These are phyloP conservation scores for Haemorhous mexicanus DNA, from an alignment of 2,113 vertebrate genomes.

Conservation along the genomic window DNA sequence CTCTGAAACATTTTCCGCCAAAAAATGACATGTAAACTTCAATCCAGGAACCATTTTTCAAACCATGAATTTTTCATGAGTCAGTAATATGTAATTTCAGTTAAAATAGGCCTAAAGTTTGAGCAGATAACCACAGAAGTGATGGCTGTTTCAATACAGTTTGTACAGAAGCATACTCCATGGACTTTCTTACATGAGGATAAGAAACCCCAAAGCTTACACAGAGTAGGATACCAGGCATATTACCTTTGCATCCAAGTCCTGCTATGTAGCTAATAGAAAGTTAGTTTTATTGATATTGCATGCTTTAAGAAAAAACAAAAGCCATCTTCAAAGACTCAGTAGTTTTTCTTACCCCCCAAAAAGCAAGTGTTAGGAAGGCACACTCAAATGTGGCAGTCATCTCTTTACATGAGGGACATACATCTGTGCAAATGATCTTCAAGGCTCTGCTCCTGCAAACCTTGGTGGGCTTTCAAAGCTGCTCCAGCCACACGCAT, in stretches of 20 bases:
- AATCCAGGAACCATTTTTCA: background rate
- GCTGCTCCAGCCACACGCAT: fast-evolving
- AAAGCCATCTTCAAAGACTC: background rate
- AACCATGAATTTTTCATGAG: background rate
- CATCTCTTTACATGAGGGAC: background rate
- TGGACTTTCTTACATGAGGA: background rate
- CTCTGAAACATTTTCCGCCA: background rate
- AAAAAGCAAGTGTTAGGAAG: background rate
- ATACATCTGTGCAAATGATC: background rate
- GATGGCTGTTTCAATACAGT: background rate
- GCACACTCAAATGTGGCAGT: background rate
- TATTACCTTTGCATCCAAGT: background rate
- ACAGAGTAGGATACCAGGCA: background rate
- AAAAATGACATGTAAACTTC: background rate
- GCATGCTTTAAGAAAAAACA: background rate
- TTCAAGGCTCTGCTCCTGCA: background rate
- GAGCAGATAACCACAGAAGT: background rate
- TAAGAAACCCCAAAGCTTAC: background rate
- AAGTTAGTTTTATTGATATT: background rate
- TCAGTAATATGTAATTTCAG: background rate
- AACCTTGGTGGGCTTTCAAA: background rate
- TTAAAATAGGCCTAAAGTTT: background rate
- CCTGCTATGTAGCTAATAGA: background rate
- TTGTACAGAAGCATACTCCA: background rate
- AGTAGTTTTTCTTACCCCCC: background rate